phyloP scores from a whole-genome alignment of 2,797 vertebrate genomes.

The Carapus acus region DNA sequence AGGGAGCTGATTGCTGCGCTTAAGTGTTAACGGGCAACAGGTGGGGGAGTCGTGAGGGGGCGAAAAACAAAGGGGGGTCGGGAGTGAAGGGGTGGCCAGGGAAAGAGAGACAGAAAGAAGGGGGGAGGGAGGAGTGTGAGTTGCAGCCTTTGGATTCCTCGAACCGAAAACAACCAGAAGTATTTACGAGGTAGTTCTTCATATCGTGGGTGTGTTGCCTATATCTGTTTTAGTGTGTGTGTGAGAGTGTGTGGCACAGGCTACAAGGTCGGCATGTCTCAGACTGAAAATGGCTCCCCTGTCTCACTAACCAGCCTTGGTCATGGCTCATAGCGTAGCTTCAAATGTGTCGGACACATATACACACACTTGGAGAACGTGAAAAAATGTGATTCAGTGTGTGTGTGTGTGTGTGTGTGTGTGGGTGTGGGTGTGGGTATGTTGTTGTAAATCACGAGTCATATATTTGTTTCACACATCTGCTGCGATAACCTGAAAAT shows the following conservation, averaged over 20 bases:
- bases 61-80: slow-evolving; percentile 2
- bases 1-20: slow-evolving; percentile 6
- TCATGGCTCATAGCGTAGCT: not conserved
- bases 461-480: too few relatives aligned
- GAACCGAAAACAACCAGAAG: slow-evolving; percentile 11
- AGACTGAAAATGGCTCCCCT: not conserved
- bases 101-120: not conserved
- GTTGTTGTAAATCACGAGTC: too few relatives aligned
- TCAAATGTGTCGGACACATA: not conserved
- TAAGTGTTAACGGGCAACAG: slow-evolving; percentile 31
- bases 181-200: slow-evolving; percentile 39
- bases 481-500: too few relatives aligned
- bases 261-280: slow-evolving; percentile 68
- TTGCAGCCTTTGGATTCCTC: slow-evolving; percentile 1
- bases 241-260: not conserved
- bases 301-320: not conserved
- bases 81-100: too few relatives aligned
- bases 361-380: too few relatives aligned
- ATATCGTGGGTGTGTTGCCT: slow-evolving; percentile 33
- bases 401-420: too few relatives aligned
- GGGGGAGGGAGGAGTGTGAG: not conserved
- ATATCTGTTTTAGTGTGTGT: slow-evolving; percentile 20
- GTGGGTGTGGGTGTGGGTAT: too few relatives aligned
- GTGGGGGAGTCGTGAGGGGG: slow-evolving; percentile 3
- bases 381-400: too few relatives aligned